Base-by-base conservation (phyloP, 2,797 vertebrate species). In the Mycteria americana region DNA sequence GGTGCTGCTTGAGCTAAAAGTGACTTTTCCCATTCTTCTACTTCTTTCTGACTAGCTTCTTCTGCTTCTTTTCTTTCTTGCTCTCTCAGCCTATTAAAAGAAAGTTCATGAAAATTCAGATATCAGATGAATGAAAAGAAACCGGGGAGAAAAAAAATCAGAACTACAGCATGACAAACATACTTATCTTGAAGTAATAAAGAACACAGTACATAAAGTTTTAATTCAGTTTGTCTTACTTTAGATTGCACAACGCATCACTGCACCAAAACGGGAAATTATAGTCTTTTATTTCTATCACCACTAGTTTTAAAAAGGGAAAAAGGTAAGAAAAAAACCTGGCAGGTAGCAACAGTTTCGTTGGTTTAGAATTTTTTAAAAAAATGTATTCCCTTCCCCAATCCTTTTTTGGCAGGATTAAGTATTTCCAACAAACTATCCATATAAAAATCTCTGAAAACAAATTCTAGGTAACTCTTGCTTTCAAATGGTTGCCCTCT, bases 51-150 rank as follows among this genome's bases (percentile, higher is more conserved):
- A 89, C 98, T 99, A 92, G 98, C 99, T 98, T 99, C 99, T 97
- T 99, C 99, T 43, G 99, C 99, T 97, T 99, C 99, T 97, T 99
- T 99, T 97, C 98, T 99, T 95, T 99, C 99, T 93, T 99, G 99
- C 79, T 99, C 99, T 95, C 99, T 99, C 94, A 99, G 98, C 98
- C 99, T 99, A 96, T 96, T 88, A 82, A 97, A 96, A 96, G 94
- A 92, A 96, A 96, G 76, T 90, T 39, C 12, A 97, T 28, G 51
- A 92, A 95, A 95, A 91, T 80, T 85, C 64, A 88, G 48, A 1
- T 30, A 69, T 43, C 33, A 45, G 14, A 67, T 75, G 23, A 92
- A 86, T 3, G 46, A 89, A 85, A 48, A 92, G 33, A 88, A 94
- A 91, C 6, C 3, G 7, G 3, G n/a, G 30, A 74, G 28, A 30